Evolutionary conservation across 1,140 invertebrate genomes (phyloP).

Genomic region (Drosophila melanica): DNA sequence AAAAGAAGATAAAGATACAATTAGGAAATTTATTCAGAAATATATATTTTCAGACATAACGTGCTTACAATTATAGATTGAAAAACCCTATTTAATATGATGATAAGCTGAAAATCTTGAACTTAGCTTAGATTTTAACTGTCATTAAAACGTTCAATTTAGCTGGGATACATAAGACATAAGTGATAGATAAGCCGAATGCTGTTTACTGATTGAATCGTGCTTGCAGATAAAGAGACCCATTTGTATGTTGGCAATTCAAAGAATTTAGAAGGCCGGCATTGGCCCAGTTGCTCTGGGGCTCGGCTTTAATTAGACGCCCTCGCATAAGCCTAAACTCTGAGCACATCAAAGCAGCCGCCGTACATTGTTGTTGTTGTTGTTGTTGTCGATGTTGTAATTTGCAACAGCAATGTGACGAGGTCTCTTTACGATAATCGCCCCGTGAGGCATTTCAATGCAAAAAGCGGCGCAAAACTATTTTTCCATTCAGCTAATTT

Average conservation of each 20-base stretch:
- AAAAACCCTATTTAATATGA: too few species aligned
- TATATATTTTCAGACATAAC: not conserved
- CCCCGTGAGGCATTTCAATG: conserved; percentile 74
- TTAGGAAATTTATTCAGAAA: not conserved
- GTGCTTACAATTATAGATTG: too few species aligned
- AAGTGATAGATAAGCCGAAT: conserved; percentile 8
- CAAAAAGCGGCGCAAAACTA: conserved; percentile 71
- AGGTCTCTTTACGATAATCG: conserved; percentile 75
- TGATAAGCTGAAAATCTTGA: too few species aligned
- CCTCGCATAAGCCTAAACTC: conserved; percentile 40
- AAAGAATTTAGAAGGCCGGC: conserved; percentile 34
- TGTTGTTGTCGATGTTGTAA: conserved; percentile 46
- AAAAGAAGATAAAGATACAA: not conserved
- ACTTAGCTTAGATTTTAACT: not conserved
- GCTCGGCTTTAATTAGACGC: conserved; percentile 49
- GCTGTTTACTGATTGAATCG: conserved; percentile 24
- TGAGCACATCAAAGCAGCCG: conserved; percentile 63
- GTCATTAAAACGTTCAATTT: not conserved
- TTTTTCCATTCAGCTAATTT: conserved; percentile 82
- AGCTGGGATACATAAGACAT: conserved; percentile 3
- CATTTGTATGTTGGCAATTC: conserved; percentile 23
- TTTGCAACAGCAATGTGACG: conserved; percentile 67
- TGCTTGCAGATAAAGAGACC: conserved; percentile 14
- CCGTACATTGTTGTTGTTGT: conserved; percentile 38
- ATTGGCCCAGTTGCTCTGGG: conserved; percentile 37